phyloP scores from a whole-genome alignment of 1,140 invertebrate genomes.

The Liolophura sinensis region DNA sequence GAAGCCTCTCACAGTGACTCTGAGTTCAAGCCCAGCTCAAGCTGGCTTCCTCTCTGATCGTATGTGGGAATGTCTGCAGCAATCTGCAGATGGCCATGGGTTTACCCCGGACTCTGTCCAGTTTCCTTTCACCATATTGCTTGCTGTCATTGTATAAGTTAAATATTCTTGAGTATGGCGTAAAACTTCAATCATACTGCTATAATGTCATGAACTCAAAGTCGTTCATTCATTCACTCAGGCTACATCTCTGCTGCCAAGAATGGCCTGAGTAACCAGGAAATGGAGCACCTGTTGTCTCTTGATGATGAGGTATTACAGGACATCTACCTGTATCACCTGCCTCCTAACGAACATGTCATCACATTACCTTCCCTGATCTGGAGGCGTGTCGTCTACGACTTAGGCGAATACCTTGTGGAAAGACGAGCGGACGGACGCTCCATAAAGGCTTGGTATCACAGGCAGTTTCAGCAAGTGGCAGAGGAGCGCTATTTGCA shows the following conservation, averaged over 20 bases:
- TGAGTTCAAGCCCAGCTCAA: too few relatives aligned
- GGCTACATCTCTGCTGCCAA: conserved; percentile 62
- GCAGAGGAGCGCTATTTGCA: conserved; percentile 68
- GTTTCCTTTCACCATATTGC: too few relatives aligned
- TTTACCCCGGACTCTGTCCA: too few relatives aligned
- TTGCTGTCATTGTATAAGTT: too few relatives aligned
- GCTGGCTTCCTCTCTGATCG: too few relatives aligned
- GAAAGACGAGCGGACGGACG: conserved; percentile 84
- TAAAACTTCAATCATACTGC: conserved; percentile 1
- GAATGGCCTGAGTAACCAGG: conserved; percentile 46
- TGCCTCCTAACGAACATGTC: conserved; percentile 33
- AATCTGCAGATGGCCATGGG: too few relatives aligned
- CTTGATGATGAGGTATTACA: conserved; percentile 51
- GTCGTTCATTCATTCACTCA: conserved; percentile 70
- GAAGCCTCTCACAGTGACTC: too few relatives aligned
- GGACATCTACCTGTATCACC: conserved; percentile 43
- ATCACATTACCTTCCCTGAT: conserved; percentile 24
- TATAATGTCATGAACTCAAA: conserved; percentile 1
- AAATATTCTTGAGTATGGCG: background rate
- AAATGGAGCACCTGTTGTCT: conserved; percentile 51
- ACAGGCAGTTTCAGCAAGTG: conserved; percentile 28
- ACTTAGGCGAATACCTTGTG: conserved; percentile 93
- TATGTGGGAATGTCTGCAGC: too few relatives aligned
- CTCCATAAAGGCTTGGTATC: conserved; percentile 40
- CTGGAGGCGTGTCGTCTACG: conserved; percentile 68